Conservation (phyloP, 2,797 vertebrate species). For the Scyliorhinus canicula region DNA sequence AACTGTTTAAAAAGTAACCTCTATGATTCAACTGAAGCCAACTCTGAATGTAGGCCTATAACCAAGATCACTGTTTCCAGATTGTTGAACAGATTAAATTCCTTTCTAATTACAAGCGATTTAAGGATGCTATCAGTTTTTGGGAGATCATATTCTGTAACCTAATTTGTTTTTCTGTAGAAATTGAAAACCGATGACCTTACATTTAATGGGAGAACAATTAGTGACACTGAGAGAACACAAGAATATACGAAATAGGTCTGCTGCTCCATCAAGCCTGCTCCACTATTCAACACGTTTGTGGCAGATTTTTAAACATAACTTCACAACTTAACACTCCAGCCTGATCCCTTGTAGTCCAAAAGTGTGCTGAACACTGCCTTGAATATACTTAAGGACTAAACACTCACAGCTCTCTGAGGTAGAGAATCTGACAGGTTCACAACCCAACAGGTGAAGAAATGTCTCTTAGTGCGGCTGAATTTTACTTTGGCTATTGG, state of each 20-base stretch:
- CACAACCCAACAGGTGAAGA: not conserved
- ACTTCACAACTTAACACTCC: too few relatives aligned
- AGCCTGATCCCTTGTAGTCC: too few relatives aligned
- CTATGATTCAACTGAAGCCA: not conserved
- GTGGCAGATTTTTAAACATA: too few relatives aligned
- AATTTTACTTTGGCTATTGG: too few relatives aligned
- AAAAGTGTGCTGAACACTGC: too few relatives aligned
- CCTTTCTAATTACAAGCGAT: not conserved
- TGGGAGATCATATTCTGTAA: slow-evolving; percentile 8
- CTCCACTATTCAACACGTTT: too few relatives aligned
- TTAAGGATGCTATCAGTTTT: not conserved
- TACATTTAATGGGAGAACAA: not conserved
- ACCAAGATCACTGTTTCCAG: not conserved
- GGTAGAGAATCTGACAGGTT: too few relatives aligned
- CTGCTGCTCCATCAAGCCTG: too few relatives aligned
- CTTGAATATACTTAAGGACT: too few relatives aligned
- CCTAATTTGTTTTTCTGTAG: not conserved
- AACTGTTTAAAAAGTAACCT: not conserved
- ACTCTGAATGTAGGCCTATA: not conserved
- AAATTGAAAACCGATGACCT: not conserved
- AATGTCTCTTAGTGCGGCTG: not conserved
- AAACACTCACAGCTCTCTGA: too few relatives aligned
- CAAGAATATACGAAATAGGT: not conserved
- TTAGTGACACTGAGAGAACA: not conserved
- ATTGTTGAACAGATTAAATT: not conserved